Conservation (phyloP, 2,888 invertebrate genomes). For the Agrypnus murinus region DNA sequence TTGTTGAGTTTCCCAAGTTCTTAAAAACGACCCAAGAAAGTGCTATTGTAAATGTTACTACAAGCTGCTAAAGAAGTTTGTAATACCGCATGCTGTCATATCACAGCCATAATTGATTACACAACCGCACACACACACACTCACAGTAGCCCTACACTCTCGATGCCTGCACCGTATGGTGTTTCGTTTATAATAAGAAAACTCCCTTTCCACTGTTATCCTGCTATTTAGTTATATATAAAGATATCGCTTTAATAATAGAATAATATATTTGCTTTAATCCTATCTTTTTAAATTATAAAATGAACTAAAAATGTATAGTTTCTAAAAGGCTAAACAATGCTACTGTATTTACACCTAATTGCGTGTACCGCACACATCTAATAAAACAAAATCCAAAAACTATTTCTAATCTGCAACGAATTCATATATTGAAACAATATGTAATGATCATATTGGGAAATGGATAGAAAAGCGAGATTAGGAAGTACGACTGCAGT, state of each 20-base stretch:
- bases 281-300: neutral
- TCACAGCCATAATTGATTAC: constrained; percentile 27
- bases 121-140: constrained; percentile 26
- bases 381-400: too few relatives aligned
- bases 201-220: neutral
- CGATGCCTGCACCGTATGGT: constrained; percentile 20
- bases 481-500: too few relatives aligned
- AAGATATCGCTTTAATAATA: neutral
- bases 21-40: constrained; percentile 26
- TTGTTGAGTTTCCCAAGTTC: constrained; percentile 5
- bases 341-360: too few relatives aligned
- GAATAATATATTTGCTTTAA: neutral
- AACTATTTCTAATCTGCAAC: too few relatives aligned
- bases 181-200: constrained; percentile 12
- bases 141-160: constrained; percentile 7
- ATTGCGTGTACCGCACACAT: too few relatives aligned
- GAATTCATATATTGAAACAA: too few relatives aligned
- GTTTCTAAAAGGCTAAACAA: too few relatives aligned
- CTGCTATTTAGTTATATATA: constrained; percentile 1
- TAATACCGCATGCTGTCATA: constrained; percentile 26
- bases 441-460: too few relatives aligned
- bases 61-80: constrained; percentile 32
- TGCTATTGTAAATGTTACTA: constrained; percentile 25
- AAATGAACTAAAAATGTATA: too few relatives aligned
- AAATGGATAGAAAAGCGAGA: too few relatives aligned